Base-by-base conservation (phyloP, 2,113 vertebrate species). In the human region DNA sequence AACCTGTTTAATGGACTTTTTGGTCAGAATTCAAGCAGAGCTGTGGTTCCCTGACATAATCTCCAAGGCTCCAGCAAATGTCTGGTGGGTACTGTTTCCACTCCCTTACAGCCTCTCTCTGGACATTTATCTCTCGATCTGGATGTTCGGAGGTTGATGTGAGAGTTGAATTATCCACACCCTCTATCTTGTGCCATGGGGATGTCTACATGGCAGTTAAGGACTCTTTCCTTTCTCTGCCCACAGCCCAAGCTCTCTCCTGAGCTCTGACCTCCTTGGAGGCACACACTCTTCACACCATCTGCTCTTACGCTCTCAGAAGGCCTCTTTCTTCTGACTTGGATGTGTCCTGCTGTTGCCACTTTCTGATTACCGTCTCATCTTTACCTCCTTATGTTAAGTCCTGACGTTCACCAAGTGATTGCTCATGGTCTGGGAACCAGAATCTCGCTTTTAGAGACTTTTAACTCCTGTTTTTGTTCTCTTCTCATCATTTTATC, bases 131-230 rank as follows among this genome's bases (percentile, higher is more conserved):
- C 20, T 17, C 57, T 43, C 4, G 14, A 4, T 68, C 27, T 25
- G 17, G 40, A 14, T 0, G 0, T n/a, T 4, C 8, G 3, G 10
- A 4, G 16, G 50, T 17, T 23, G 6, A 1, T 1, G 7, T 52
- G 43, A 64, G 9, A 23, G 8, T 6, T 2, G 13, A 59, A 6
- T 13, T 22, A 27, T 80, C 85, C 43, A 8, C 1, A 4, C 25
- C 43, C 32, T 68, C 48, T 52, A 3, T 16, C 40, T 2, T 35
- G 50, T 32, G 9, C 0, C 6, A 5, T 22, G 9, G 57, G 84
- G 80, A 50, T 3, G 23, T 48, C 16, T 5, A 14, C 5, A 0
- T 43, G 23, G 48, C 6, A 1, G 30, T n/a, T 43, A 55, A 8
- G 8, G 2, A 18, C 16, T 13, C 79, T 64, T 38, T 73, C 18